Base-by-base conservation (phyloP, 2,888 invertebrate genomes). In the Scaptomyza polygonia region DNA sequence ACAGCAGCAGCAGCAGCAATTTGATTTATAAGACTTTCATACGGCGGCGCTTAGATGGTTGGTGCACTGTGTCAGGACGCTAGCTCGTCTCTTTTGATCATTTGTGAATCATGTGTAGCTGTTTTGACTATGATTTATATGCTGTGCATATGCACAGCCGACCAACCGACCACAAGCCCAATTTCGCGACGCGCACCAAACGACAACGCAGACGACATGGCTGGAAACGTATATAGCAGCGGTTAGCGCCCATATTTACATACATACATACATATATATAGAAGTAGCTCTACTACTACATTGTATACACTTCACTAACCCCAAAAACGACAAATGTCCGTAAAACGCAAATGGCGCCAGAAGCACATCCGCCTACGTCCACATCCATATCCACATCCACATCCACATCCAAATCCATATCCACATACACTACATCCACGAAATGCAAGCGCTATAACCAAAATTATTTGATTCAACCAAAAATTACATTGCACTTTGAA, bases 21-120 rank as follows among this genome's bases (percentile, higher is more conserved):
- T 79, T 81, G 86, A 81, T 81, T 81, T 81, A 86, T 86, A 82
- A 82, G 81, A 79, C 80, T 83, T 82, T 82, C 79, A 86, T 79
- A 68, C 72, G 79, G 67, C 74, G 66, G 47, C 68, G 58, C 27
- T 69, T 51, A 45, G 54, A 39, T 39, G 42, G 55, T 11, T 39
- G 39, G 48, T 18, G 48, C 9, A 18, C 48, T n/a, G 29, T 36
- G 48, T 14, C 18, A 30, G 57, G 40, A 27, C 16, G 66, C 36
- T 14, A n/a, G 36, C 36, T 75, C 78, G 67, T 71, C 78, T 72
- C 76, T 78, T 83, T 76, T 78, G 78, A 83, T 83, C 83, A 86
- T 83, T 83, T 86, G 86, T 80, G 84, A 86, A 83, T 83, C 83
- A 83, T 84, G 85, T 78, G 68, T 61, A 72, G 77, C 84, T 72